Conservation (phyloP, 2,797 vertebrate species). For the Halcyon badia region DNA sequence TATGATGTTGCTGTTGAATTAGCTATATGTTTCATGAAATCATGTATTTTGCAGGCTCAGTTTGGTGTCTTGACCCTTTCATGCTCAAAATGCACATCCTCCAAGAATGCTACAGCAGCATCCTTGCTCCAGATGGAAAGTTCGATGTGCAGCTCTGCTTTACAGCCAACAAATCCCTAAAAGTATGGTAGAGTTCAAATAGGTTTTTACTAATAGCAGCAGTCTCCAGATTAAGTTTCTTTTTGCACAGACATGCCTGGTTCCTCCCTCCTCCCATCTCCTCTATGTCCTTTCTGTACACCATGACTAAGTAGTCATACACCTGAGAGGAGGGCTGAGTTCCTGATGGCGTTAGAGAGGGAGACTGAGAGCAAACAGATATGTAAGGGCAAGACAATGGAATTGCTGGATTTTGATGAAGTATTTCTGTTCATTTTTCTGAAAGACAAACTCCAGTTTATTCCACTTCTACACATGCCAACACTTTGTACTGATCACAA, state of each 20-base stretch:
- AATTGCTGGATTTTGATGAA: not conserved
- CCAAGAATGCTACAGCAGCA: not conserved
- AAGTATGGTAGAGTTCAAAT: not conserved
- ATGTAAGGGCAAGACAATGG: not conserved
- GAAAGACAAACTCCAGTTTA: not conserved
- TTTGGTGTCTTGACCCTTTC: not conserved
- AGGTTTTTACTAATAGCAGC: not conserved
- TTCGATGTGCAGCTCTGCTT: not conserved
- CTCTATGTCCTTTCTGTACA: not conserved
- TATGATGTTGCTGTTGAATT: not conserved
- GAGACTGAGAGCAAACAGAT: not conserved
- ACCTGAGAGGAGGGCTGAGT: not conserved
- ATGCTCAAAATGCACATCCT: not conserved
- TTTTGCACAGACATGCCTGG: not conserved
- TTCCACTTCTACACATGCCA: not conserved
- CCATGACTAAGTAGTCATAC: not conserved
- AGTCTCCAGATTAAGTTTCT: not conserved
- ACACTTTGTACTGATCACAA: not conserved
- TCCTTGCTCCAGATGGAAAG: not conserved
- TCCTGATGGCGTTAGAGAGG: not conserved
- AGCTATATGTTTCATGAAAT: conserved; percentile 1
- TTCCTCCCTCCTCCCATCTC: not conserved
- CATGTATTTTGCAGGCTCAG: not conserved
- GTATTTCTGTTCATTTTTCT: not conserved
- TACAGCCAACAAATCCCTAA: not conserved